These are phyloP conservation scores for Malaclemys terrapin DNA, from an alignment of 2,113 vertebrate species.

Conservation along the genomic window DNA sequence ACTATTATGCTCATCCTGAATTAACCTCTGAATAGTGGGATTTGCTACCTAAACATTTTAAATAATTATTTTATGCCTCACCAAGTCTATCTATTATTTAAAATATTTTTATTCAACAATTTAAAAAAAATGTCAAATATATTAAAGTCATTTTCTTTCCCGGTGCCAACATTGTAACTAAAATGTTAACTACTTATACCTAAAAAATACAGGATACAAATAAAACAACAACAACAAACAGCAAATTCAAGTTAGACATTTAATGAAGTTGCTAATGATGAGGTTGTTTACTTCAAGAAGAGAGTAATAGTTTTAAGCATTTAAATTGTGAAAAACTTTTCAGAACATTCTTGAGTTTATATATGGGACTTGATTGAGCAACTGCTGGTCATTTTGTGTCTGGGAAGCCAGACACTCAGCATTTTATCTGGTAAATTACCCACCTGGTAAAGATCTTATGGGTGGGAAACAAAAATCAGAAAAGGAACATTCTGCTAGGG, in stretches of 20 bases:
- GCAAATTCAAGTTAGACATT: not conserved
- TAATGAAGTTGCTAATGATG: accelerated
- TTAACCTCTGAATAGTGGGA: not conserved
- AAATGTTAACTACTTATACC: not conserved
- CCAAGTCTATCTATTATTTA: not conserved
- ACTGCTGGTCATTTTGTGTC: not conserved
- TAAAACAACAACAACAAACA: not conserved
- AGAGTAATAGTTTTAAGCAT: not conserved
- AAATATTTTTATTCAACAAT: not conserved
- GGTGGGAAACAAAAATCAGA: not conserved
- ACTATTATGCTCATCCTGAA: not conserved
- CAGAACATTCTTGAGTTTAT: not conserved
- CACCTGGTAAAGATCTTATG: not conserved
- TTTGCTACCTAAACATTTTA: not conserved
- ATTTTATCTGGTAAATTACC: not conserved
- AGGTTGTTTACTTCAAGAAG: not conserved
- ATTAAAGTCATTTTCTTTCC: not conserved
- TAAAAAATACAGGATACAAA: not conserved
- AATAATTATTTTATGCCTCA: not conserved
- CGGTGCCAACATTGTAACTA: not conserved
- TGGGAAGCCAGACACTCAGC: not conserved
- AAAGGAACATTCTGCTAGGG: not conserved
- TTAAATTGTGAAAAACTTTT: not conserved
- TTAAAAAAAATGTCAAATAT: not conserved
- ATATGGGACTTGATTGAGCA: not conserved